These are phyloP conservation scores for Zaprionus inermis DNA, from an alignment of 1,140 invertebrate genomes.

Conservation along the genomic window DNA sequence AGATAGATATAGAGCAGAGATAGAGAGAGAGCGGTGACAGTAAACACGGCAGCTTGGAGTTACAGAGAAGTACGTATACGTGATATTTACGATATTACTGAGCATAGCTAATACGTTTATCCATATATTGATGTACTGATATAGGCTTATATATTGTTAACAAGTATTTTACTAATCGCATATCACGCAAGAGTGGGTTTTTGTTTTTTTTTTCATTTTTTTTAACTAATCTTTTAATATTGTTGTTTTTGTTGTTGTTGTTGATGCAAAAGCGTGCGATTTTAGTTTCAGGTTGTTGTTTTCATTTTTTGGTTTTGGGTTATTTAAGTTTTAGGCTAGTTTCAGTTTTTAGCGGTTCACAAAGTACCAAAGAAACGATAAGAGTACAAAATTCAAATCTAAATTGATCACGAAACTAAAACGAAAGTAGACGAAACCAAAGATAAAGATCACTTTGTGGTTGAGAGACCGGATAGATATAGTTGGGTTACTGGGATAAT, in stretches of 20 bases:
- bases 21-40: slow-evolving; percentile 53
- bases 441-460: slow-evolving; percentile 36
- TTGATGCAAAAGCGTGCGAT: slow-evolving; percentile 84
- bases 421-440: slow-evolving; percentile 31
- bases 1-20: slow-evolving; percentile 23
- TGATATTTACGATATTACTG: slow-evolving; percentile 75
- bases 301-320: slow-evolving; percentile 54
- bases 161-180: slow-evolving; percentile 70
- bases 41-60: slow-evolving; percentile 71
- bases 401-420: slow-evolving; percentile 32
- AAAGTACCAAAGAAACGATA: slow-evolving; percentile 61
- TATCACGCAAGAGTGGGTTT: slow-evolving; percentile 67
- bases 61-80: slow-evolving; percentile 74
- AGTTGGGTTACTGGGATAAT: slow-evolving; percentile 24
- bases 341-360: slow-evolving; percentile 79
- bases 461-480: slow-evolving; percentile 32
- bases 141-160: slow-evolving; percentile 64
- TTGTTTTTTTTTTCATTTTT: slow-evolving; percentile 34
- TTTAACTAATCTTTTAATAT: slow-evolving; percentile 41
- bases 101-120: slow-evolving; percentile 71
- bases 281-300: slow-evolving; percentile 66
- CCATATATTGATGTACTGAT: slow-evolving; percentile 58
- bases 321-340: slow-evolving; percentile 77
- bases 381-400: slow-evolving; percentile 54
- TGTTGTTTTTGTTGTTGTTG: slow-evolving; percentile 39